Percentiles rank a stretch among this genome's conserved stretches.
phyloP scores from a whole-genome alignment of 2,888 invertebrate genomes.

The Sphinx pinastri region DNA sequence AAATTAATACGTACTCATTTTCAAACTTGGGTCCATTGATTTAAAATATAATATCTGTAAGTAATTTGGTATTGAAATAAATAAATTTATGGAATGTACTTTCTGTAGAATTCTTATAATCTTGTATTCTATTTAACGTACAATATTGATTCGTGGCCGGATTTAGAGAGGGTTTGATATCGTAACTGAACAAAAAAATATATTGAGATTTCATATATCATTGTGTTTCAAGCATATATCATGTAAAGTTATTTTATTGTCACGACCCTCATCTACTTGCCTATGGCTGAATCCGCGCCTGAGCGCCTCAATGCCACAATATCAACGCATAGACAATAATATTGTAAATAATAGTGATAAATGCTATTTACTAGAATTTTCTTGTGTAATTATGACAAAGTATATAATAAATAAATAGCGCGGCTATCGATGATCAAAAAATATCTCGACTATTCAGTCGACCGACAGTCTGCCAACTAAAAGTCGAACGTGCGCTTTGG shows the following conservation, averaged over 20 bases:
- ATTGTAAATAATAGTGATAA: constrained; percentile 33
- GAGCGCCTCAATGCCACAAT: constrained; percentile 34
- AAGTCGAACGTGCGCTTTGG: too few species aligned
- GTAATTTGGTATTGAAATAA: background rate
- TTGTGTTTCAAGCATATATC: too few species aligned
- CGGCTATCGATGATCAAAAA: background rate
- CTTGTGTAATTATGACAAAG: background rate
- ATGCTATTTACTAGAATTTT: background rate
- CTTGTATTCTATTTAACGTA: background rate
- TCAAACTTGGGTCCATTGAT: constrained; percentile 22
- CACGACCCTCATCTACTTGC: too few species aligned
- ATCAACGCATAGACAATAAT: constrained; percentile 61
- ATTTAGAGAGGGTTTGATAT: background rate
- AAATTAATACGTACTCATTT: background rate
- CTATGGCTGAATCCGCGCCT: too few species aligned
- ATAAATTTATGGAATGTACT: background rate
- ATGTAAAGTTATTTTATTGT: too few species aligned
- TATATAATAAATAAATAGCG: background rate
- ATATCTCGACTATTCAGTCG: background rate
- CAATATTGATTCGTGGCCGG: background rate
- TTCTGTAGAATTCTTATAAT: background rate
- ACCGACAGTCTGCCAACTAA: background rate
- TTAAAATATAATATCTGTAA: background rate
- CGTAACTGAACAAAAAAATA: background rate
- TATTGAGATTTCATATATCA: background rate